Base-by-base conservation (phyloP, 2,888 invertebrate species). In the Pelosia muscerda region DNA sequence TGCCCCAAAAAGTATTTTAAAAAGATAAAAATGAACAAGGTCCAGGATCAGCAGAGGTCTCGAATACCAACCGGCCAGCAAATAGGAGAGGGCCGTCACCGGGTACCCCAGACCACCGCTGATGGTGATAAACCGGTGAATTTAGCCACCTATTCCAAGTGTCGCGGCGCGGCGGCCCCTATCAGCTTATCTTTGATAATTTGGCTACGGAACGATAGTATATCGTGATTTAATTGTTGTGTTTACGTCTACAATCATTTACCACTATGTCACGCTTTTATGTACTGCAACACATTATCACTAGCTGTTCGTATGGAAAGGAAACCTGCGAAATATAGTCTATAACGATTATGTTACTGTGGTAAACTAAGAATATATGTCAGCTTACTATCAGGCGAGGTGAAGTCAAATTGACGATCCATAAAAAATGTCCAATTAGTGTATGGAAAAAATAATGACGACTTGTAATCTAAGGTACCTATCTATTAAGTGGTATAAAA, bases 31-130 rank as follows among this genome's bases (percentile, higher is more conserved):
- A 93, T 85, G 72, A 68, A 81, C 65, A 61, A 59, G 58, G 72
- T 82, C 86, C 91, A 93, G 93, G 94, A 95, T 95, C 95, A 95
- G 95, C 95, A 95, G 95, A 94, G 94, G 95, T 95, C 95, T 95
- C 95, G 95, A 95, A 95, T 95, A 95, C 95, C 95, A 88, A 79
- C 86, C 90, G 89, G 88, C 92, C 91, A 80, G 88, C 80, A 85
- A 84, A 85, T 81, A 86, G 87, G 83, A 75, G 81, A 69, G 81
- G 90, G 87, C 91, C 86, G 85, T 81, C 74, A 60, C 76, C 78
- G 86, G 94, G 94, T 92, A 94, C 94, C 93, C 95, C 92, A 93
- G 94, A 94, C 95, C 93, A 93, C 92, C 92, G 92, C 94, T 94
- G 94, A 95, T 94, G 90, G 87, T 90, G 86, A 78, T 76, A 72